Conservation (phyloP, 2,888 invertebrate genomes). For the Spilosoma lubricipeda region DNA sequence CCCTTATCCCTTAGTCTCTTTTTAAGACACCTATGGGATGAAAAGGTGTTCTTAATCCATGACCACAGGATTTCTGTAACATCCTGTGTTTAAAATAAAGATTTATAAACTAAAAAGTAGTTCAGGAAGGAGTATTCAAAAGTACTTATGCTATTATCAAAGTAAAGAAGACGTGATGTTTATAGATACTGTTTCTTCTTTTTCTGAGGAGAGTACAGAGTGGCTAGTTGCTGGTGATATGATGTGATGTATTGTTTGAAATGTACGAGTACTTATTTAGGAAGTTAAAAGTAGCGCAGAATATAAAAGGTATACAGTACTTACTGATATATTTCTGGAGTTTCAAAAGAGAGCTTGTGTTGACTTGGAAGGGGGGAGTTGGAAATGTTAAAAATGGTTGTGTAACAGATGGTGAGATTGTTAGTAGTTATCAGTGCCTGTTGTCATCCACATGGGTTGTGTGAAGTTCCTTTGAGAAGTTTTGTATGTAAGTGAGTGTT, state of each 20-base stretch:
- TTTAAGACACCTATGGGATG: too few relatives aligned
- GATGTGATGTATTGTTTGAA: background rate
- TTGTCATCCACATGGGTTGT: background rate
- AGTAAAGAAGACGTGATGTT: background rate
- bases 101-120: background rate
- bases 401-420: background rate
- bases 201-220: too few relatives aligned
- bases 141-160: background rate
- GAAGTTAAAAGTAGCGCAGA: background rate
- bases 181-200: background rate
- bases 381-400: background rate
- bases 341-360: background rate
- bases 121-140: background rate
- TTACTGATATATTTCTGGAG: background rate
- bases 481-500: background rate
- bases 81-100: background rate
- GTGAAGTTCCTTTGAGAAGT: background rate
- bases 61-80: background rate
- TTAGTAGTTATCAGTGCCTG: background rate
- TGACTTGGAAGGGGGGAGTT: background rate
- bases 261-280: background rate
- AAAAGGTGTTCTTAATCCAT: too few relatives aligned
- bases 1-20: too few relatives aligned
- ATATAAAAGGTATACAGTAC: background rate
- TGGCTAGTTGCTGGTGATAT: too few relatives aligned